phyloP scores from a whole-genome alignment of 2,113 vertebrate genomes.

The Mastomys coucha region DNA sequence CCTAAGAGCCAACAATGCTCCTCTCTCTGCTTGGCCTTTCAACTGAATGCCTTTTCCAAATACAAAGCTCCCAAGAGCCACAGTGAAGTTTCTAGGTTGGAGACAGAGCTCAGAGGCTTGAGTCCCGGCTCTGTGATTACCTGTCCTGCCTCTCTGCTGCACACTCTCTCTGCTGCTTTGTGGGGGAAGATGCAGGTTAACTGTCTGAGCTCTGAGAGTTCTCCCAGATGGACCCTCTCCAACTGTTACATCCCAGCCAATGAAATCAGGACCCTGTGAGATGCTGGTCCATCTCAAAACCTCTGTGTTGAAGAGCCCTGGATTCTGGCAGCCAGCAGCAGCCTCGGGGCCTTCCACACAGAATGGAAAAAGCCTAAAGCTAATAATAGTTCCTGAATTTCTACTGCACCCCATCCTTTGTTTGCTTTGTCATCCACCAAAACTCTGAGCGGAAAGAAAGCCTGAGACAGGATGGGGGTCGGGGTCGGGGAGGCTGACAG shows the following conservation, averaged over 20 bases:
- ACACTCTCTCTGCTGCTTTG: background rate
- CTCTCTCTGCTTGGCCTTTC: background rate
- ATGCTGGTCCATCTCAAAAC: constrained; percentile 8
- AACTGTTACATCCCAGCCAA: background rate
- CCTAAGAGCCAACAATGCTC: background rate
- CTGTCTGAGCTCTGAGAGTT: background rate
- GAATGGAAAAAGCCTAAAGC: constrained; percentile 49
- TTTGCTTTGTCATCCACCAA: constrained; percentile 18
- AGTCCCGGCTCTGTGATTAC: background rate
- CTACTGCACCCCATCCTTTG: background rate
- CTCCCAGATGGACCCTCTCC: background rate
- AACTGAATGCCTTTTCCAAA: constrained; percentile 17
- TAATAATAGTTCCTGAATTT: constrained; percentile 56
- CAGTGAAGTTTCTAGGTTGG: background rate
- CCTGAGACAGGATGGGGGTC: background rate
- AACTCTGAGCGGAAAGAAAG: background rate
- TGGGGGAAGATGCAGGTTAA: background rate
- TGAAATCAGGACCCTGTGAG: background rate
- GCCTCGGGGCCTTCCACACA: constrained; percentile 9
- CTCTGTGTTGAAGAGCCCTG: constrained; percentile 47
- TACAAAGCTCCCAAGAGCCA: background rate
- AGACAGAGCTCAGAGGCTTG: background rate
- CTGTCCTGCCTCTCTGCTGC: background rate
- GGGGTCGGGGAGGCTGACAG: background rate
- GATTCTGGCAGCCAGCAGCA: constrained; percentile 31